Conservation (phyloP, 2,113 vertebrate genomes). For the Centrocercus urophasianus region DNA sequence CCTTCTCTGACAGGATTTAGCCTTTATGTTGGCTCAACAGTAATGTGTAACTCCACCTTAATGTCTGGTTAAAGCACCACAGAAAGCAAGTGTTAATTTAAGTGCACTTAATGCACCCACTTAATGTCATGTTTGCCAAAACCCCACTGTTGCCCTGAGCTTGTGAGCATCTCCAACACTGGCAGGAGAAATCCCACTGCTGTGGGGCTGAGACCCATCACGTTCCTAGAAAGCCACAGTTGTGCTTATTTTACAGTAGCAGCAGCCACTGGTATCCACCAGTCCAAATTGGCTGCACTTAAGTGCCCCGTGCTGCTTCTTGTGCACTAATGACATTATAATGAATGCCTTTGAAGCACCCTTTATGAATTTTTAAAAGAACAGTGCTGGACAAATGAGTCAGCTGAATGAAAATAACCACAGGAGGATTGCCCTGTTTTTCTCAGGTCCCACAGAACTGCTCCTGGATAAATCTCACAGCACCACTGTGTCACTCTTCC, state of each 20-base stretch:
- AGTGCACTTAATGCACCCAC: not conserved
- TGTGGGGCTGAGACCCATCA: not conserved
- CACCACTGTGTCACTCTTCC: not conserved
- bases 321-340: not conserved
- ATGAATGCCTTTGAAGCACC: conserved; percentile 8
- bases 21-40: not conserved
- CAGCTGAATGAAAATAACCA: not conserved
- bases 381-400: not conserved
- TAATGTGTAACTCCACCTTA: not conserved
- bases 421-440: not conserved
- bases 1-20: not conserved
- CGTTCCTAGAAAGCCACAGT: conserved; percentile 9
- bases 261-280: not conserved
- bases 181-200: not conserved
- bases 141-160: not conserved
- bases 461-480: not conserved
- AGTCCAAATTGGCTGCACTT: not conserved
- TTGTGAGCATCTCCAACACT: not conserved
- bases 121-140: too few species aligned
- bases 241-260: not conserved
- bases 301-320: not conserved
- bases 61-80: not conserved
- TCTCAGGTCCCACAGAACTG: not conserved
- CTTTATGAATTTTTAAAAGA: not conserved
- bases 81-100: not conserved